Evolutionary conservation across 2,797 vertebrate species (phyloP).

Genomic region (Lates japonicus): DNA sequence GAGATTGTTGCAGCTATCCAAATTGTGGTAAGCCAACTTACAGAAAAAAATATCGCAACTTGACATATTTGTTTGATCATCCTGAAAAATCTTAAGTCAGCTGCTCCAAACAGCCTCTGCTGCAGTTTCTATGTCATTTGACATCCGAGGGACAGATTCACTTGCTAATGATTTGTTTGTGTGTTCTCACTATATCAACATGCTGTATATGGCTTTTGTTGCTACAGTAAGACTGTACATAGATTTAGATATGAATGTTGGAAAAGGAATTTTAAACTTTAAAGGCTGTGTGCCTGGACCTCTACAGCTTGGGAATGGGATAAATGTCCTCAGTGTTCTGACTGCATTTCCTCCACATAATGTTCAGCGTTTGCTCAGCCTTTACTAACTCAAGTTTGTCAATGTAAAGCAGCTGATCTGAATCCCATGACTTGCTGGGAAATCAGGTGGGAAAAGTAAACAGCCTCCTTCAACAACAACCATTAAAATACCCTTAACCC

Average conservation of each 20-base stretch:
- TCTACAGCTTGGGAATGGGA: neutral
- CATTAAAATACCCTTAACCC: slow-evolving; percentile 30
- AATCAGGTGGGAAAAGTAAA: slow-evolving; percentile 40
- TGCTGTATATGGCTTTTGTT: neutral
- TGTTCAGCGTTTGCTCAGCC: neutral
- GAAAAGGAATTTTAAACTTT: neutral
- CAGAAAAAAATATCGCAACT: neutral
- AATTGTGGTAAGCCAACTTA: neutral
- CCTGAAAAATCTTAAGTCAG: neutral
- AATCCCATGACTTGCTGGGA: neutral
- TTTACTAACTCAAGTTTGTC: neutral
- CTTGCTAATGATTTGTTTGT: neutral
- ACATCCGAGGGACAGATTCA: neutral
- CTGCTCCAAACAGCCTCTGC: neutral
- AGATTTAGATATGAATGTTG: too few relatives aligned
- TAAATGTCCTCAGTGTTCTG: neutral
- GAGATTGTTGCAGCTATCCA: neutral
- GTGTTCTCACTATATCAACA: neutral
- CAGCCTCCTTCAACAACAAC: slow-evolving; percentile 21
- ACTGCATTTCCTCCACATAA: neutral
- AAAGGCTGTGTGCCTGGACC: neutral
- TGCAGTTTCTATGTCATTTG: neutral
- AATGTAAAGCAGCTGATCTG: slow-evolving; percentile 10
- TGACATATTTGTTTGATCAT: neutral
- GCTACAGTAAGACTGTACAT: neutral